Conservation (phyloP, 2,113 vertebrate genomes). For the Platysteira castanea region DNA sequence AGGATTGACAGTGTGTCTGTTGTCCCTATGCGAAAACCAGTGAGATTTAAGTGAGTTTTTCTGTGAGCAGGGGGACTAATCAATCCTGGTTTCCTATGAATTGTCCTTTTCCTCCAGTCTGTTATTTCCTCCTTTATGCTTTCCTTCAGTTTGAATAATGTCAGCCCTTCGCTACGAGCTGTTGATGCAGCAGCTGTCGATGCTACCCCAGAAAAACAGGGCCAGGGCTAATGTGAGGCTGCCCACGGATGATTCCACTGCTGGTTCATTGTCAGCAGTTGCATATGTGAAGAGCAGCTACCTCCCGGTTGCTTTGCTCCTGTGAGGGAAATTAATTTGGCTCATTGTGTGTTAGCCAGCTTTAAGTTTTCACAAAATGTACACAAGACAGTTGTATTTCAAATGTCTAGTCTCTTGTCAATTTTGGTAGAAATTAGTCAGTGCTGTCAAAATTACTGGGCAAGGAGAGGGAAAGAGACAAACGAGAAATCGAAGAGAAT, state of each 20-base stretch:
- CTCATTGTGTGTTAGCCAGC: not conserved
- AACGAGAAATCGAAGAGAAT: not conserved
- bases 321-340: not conserved
- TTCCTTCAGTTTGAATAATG: not conserved
- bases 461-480: not conserved
- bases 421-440: not conserved
- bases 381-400: not conserved
- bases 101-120: not conserved
- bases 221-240: not conserved
- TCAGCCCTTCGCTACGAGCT: not conserved
- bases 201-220: not conserved
- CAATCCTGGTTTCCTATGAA: not conserved
- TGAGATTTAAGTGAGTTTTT: not conserved
- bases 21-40: not conserved
- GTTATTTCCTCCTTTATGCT: not conserved
- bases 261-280: not conserved
- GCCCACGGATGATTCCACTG: not conserved
- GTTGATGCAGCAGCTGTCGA: not conserved
- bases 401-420: not conserved
- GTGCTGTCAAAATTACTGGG: not conserved
- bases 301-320: not conserved
- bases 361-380: not conserved
- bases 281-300: not conserved
- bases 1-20: not conserved
- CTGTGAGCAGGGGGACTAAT: not conserved